Evolutionary conservation across 2,888 invertebrate genomes (phyloP).

Genomic region (Eretmocerus hayati): DNA sequence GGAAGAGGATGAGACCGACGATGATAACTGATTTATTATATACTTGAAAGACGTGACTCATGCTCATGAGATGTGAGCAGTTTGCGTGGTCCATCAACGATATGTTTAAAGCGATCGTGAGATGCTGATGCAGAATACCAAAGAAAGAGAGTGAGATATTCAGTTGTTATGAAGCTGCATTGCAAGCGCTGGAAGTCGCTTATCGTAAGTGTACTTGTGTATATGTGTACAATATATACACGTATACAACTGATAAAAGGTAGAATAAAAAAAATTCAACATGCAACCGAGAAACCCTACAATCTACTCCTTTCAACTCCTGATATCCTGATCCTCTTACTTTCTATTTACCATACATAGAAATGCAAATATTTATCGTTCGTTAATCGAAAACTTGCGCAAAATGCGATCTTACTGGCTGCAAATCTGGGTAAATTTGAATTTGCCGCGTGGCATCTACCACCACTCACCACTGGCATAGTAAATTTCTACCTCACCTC

Average conservation of each 20-base stretch:
- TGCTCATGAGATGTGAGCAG: no score
- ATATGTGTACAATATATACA: background rate
- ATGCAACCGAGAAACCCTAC: conserved; percentile 6
- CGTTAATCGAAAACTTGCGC: background rate
- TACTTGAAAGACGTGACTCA: no score
- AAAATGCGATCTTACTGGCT: conserved; percentile 1
- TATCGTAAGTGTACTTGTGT: background rate
- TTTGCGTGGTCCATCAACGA: no score
- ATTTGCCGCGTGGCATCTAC: no score
- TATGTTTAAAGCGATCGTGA: no score
- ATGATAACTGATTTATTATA: no score
- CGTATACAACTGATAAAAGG: background rate
- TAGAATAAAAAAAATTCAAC: background rate
- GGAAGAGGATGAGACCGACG: conserved; percentile 14
- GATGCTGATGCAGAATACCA: no score
- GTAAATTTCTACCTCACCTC: background rate
- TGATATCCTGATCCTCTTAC: conserved; percentile 16
- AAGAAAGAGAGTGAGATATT: no score
- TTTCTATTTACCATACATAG: conserved; percentile 20
- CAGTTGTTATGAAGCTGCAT: no score
- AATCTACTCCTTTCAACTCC: background rate
- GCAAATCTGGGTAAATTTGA: no score
- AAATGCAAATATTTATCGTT: conserved; percentile 14
- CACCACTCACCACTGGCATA: no score
- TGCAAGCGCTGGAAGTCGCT: no score